Conservation (phyloP, 2,888 invertebrate genomes). For the Phortica magna region DNA sequence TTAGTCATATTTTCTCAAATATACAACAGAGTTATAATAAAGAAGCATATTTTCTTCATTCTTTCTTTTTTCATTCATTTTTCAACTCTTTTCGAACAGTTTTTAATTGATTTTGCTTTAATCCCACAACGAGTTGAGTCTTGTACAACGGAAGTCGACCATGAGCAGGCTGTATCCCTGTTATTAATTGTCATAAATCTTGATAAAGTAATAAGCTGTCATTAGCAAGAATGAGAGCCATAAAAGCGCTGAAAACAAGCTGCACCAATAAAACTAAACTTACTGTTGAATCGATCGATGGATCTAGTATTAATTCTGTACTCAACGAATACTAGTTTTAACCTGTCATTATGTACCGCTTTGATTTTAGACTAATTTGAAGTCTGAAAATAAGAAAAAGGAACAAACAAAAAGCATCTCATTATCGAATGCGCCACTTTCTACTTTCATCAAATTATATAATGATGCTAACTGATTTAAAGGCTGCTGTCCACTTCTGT, state of each 20-base stretch:
- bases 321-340: constrained; percentile 36
- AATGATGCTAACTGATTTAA: constrained; percentile 56
- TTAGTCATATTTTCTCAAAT: constrained; percentile 59
- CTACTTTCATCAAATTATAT: constrained; percentile 67
- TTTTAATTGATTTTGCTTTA: constrained; percentile 60
- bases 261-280: background rate
- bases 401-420: background rate
- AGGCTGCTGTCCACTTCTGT: constrained; percentile 41
- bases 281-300: background rate
- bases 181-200: constrained; percentile 78
- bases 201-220: constrained; percentile 71
- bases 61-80: constrained; percentile 12
- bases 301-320: background rate
- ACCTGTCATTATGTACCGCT: constrained; percentile 54
- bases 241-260: constrained; percentile 43
- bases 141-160: constrained; percentile 22
- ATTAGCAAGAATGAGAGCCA: constrained; percentile 60
- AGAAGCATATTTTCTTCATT: background rate
- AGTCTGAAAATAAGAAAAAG: background rate
- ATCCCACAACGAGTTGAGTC: background rate
- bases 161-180: constrained; percentile 61
- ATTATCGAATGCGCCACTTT: constrained; percentile 37
- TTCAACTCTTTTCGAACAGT: constrained; percentile 30
- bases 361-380: constrained; percentile 49
- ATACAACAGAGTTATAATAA: background rate